Evolutionary conservation across 2,113 vertebrate species (phyloP).

Genomic region (Gambusia affinis): DNA sequence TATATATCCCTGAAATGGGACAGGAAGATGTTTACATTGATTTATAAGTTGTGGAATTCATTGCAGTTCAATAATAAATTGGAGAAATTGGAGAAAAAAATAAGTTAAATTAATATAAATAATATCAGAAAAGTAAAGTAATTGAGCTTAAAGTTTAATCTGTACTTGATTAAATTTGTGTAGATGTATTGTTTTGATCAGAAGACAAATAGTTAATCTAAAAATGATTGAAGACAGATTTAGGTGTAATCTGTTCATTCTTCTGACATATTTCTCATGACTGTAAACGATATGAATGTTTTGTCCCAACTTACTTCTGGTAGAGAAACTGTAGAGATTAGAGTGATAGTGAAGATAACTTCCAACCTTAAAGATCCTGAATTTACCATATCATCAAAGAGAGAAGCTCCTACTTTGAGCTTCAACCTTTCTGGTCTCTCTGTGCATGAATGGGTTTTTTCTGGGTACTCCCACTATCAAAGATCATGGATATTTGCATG

Average conservation of each 20-base stretch:
- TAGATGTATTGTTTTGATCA: not conserved
- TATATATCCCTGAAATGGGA: not conserved
- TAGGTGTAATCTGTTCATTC: not conserved
- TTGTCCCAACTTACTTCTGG: not conserved
- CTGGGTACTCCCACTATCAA: too few species aligned
- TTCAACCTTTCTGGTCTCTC: too few species aligned
- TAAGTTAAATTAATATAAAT: not conserved
- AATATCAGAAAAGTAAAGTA: not conserved
- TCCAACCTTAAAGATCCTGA: not conserved
- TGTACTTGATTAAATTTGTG: not conserved
- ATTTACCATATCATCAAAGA: too few species aligned
- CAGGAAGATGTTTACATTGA: conserved; percentile 27
- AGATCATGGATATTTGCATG: too few species aligned
- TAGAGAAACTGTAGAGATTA: not conserved
- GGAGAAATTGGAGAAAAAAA: not conserved
- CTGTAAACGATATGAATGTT: not conserved
- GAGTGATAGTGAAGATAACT: not conserved
- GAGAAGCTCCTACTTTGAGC: too few species aligned
- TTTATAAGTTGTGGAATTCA: not conserved
- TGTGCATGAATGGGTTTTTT: too few species aligned
- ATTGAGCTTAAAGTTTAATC: not conserved
- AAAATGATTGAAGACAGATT: not conserved
- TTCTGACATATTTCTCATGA: not conserved
- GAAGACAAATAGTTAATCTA: not conserved
- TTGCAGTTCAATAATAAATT: not conserved